A percentile compares a stretch with the other conserved stretches of the same genome.
Conservation (phyloP, 1,140 invertebrate species). For the Sipha flava region DNA sequence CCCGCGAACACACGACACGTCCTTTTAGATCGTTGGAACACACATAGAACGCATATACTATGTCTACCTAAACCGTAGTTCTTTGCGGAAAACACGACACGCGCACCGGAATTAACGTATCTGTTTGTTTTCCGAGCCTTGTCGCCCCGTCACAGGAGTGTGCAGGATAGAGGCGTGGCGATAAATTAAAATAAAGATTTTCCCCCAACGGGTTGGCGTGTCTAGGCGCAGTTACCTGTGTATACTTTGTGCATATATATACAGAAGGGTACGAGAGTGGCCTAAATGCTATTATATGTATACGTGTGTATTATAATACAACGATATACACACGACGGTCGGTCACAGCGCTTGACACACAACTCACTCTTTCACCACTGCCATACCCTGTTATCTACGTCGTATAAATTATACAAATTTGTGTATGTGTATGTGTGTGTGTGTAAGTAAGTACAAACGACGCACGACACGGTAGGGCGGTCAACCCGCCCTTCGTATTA, state of each 20-base stretch:
- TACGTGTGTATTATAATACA: no score
- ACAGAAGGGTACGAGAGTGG: neutral
- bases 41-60: no score
- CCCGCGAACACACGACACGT: no score
- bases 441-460: neutral
- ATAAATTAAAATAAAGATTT: conserved; percentile 30
- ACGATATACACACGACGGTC: neutral
- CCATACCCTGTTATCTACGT: neutral
- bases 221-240: neutral
- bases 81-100: neutral
- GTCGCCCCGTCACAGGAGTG: no score
- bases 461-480: conserved; percentile 16
- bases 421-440: neutral
- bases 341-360: neutral
- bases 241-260: neutral
- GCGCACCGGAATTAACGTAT: conserved; percentile 1
- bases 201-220: neutral
- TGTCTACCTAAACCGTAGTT: no score
- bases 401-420: neutral
- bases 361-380: neutral
- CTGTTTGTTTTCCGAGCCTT: neutral
- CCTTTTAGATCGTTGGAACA: no score
- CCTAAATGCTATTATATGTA: neutral
- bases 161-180: neutral
- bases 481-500: neutral